Conservation (phyloP, 1,140 invertebrate genomes). For the Zaprionus vittiger region DNA sequence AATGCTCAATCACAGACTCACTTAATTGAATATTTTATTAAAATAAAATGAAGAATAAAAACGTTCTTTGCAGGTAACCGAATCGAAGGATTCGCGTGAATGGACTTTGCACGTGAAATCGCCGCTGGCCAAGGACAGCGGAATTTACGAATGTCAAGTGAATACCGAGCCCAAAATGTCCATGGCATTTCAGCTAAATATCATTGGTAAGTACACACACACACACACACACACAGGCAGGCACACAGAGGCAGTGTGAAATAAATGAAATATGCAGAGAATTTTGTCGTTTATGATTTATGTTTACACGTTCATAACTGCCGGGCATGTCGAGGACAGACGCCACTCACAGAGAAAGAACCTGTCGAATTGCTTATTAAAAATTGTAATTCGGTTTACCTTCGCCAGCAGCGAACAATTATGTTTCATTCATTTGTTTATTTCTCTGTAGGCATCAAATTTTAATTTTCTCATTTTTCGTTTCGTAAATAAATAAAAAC, state of each 20-base stretch:
- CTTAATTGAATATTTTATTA: not conserved
- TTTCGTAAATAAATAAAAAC: conserved; percentile 67
- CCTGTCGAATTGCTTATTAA: conserved; percentile 50
- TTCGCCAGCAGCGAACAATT: conserved; percentile 54
- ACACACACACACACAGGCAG: not conserved
- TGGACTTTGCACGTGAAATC: conserved; percentile 97
- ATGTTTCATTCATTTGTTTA: conserved; percentile 62
- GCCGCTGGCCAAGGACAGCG: conserved; percentile 92
- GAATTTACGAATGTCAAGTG: conserved; percentile 95
- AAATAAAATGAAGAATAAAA: not conserved
- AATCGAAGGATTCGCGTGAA: conserved; percentile 94
- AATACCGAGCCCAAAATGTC: conserved; percentile 97
- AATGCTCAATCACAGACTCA: no score
- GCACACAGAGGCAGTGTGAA: not conserved
- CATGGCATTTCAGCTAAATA: conserved; percentile 93
- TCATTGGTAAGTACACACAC: conserved; percentile 90
- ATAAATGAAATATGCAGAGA: conserved; percentile 21
- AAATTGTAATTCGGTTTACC: conserved; percentile 64
- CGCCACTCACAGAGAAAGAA: not conserved
- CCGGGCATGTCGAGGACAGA: not conserved
- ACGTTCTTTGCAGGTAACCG: conserved; percentile 88
- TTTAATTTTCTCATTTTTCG: conserved; percentile 73
- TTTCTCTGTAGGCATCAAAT: conserved; percentile 63
- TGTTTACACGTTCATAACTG: conserved; percentile 41
- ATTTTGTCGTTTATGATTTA: conserved; percentile 22